A percentile compares a stretch with the other conserved stretches of the same genome.
Evolutionary conservation across 1,140 invertebrate genomes (phyloP).

Genomic region (Bacillus rossius): DNA sequence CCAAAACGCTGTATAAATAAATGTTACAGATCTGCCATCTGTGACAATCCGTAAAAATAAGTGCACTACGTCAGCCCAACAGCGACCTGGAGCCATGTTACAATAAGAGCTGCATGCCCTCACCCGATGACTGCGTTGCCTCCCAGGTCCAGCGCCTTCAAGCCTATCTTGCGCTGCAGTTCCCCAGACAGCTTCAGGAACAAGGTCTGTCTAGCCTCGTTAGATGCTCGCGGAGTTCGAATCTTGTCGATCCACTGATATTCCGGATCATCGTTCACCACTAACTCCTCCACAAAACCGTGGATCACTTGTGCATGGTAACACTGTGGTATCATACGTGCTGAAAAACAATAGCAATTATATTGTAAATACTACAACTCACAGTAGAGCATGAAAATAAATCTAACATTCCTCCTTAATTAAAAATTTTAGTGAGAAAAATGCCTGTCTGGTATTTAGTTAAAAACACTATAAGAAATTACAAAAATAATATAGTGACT

Average conservation of each 20-base stretch:
- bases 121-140: slow-evolving; percentile 92
- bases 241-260: slow-evolving; percentile 99
- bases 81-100: too few relatives aligned
- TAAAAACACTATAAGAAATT: too few relatives aligned
- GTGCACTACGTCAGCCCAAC: too few relatives aligned
- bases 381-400: slow-evolving; percentile 11
- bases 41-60: too few relatives aligned
- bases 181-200: slow-evolving; percentile 95
- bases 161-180: slow-evolving; percentile 86
- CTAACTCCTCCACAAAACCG: slow-evolving; percentile 95
- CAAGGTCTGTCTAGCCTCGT: slow-evolving; percentile 92
- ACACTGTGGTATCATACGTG: slow-evolving; percentile 70
- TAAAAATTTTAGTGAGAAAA: slow-evolving; percentile 1
- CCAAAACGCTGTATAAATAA: too few relatives aligned
- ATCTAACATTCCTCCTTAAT: not conserved
- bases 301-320: slow-evolving; percentile 82
- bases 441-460: too few relatives aligned
- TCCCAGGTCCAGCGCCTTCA: slow-evolving; percentile 90
- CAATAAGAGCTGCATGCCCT: slow-evolving; percentile 7
- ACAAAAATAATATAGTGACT: too few relatives aligned
- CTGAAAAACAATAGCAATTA: slow-evolving; percentile 19
- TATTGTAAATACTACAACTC: too few relatives aligned
- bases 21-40: too few relatives aligned
- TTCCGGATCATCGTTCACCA: slow-evolving; percentile 97
- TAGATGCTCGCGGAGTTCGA: slow-evolving; percentile 89